Evolutionary conservation across 1,140 invertebrate genomes (phyloP), one percentile per base, ranked within the genome.

Genomic region (Cardiocondyla obscurior): DNA sequence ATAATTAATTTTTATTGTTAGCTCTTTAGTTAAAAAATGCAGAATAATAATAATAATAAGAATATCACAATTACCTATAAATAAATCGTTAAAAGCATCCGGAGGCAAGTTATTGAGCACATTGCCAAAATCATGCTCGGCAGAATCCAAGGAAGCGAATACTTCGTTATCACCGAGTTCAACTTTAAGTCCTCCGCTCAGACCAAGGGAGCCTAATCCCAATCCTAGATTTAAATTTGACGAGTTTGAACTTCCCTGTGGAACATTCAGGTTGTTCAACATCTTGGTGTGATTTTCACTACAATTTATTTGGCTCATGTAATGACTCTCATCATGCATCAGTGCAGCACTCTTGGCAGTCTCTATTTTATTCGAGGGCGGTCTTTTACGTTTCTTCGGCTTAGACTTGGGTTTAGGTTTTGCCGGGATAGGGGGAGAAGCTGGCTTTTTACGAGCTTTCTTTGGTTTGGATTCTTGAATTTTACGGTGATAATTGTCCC

Each of bases 1-100:
- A n/a, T n/a, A n/a, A n/a, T n/a, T n/a, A n/a, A n/a, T n/a, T n/a
- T n/a, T n/a, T n/a, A n/a, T n/a, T n/a, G n/a, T n/a, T n/a, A n/a
- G n/a, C n/a, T n/a, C n/a, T n/a, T n/a, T n/a, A n/a, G n/a, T n/a
- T n/a, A 39, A 44, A 82, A 65, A 82, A 12, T 57, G 36, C 2
- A 16, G 22, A 65, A 69, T 70, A 81, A 58, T 22, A 16, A 12
- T 36, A 16, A 64, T 28, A 72, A n/a, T 42, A 62, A n/a, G 73
- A 88, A 74, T 89, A 92, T 90, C 90, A 84, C 85, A 84, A 85
- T 94, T 95, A 96, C 96, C 96, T 88, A 95, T 96, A 93, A 98
- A 98, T 76, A 98, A 95, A 92, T 98, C 98, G 91, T 97, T 97
- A 92, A 99, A 98, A 89, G 98, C 97, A 94, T 98, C 97, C 85